Evolutionary conservation across 2,113 vertebrate species (phyloP).

Genomic region (Pelvicachromis taeniatus): DNA sequence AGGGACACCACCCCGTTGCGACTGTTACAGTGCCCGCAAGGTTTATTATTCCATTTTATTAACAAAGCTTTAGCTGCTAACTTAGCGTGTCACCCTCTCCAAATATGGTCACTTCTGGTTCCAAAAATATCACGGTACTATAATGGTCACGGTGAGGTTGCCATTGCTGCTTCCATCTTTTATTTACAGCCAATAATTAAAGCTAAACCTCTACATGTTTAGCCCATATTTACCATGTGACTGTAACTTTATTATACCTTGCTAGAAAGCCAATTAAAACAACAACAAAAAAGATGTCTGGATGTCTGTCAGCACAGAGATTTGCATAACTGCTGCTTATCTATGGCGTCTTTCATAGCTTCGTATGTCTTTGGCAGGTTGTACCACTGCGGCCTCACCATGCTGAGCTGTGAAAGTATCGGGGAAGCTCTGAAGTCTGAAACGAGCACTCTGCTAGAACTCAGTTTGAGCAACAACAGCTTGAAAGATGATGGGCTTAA

Average conservation of each 20-base stretch:
- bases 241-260: neutral
- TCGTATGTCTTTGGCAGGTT: constrained; percentile 5
- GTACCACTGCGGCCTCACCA: constrained; percentile 43
- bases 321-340: neutral
- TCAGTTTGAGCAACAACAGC: constrained; percentile 44
- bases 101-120: neutral
- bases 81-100: neutral
- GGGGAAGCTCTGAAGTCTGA: constrained; percentile 11
- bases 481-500: constrained; percentile 7
- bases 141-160: neutral
- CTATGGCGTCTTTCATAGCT: neutral
- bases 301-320: rapidly evolving
- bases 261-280: neutral
- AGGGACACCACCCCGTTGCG: too few relatives aligned
- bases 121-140: neutral
- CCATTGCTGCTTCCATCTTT: neutral
- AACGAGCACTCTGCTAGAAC: neutral
- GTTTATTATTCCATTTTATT: neutral
- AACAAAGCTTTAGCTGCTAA: neutral
- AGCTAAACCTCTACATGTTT: neutral
- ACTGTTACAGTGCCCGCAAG: rapidly evolving
- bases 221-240: neutral
- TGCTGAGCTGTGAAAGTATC: neutral
- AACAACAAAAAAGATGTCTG: too few relatives aligned
- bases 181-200: neutral